Evolutionary conservation across 2,797 vertebrate genomes (phyloP), one percentile per base, ranked within the genome.

Genomic region (Amblyopsis hoosieri): DNA sequence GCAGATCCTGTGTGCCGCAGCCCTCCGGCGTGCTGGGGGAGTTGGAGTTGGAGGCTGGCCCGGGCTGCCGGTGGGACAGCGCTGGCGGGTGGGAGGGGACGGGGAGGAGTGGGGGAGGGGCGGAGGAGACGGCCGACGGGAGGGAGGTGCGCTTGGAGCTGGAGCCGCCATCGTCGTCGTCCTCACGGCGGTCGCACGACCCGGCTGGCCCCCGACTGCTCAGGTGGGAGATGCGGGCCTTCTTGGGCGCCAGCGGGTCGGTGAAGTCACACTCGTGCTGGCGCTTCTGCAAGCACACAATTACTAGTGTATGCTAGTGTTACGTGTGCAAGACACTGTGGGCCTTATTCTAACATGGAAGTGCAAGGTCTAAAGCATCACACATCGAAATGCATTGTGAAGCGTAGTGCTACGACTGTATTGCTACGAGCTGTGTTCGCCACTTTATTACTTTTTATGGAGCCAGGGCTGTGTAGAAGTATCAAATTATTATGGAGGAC

Each of bases 11-110:
- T 56, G 94, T 95, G 64, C 95, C 95, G 2, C 86, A 89, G 74
- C 94, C 93, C 83, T 96, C 94, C 0, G 94, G 93, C 70, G 94
- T 96, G 89, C 93, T 94, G 48, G 95, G 94, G 49, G 93, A 97
- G 78, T 92, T 94, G 73, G 94, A 94, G 90, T 90, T 94, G 64
- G 92, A 96, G 81, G 93, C 92, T 4, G 92, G 87, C 72, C 89
- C 93, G 56, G 92, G 93, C 66, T 92, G 90, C 60, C 90, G 92
- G 70, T 88, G 93, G 81, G 81, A 86, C 77, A 86, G 66, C n/a
- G 90, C 90, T 66, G 91, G 12, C 17, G 90, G 64, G 83, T 90
- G 75, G 84, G 86, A 78, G 46, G 65, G 85, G 67, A 83, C 62
- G 57, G 86, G 91, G 42, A 72, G 66, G 68, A 78, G 75, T 83